phyloP scores from a whole-genome alignment of 2,113 vertebrate genomes.

The Tretioscincus oriximinensis region DNA sequence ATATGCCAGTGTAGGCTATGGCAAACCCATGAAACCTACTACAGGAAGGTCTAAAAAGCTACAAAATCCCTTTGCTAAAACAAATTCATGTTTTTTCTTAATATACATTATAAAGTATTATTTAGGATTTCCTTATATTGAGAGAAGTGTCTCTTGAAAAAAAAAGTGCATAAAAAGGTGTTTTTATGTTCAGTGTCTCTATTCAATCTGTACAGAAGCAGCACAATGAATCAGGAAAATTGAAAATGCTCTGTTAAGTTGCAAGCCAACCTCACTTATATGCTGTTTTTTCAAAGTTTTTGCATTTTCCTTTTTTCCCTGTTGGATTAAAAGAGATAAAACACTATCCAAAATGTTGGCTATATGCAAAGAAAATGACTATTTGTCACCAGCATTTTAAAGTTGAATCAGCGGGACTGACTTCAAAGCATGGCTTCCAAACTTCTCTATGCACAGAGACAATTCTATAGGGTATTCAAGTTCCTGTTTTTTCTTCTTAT shows the following conservation, averaged over 20 bases:
- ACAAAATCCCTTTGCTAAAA: too few species aligned
- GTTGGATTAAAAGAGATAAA: neutral
- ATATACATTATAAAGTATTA: neutral
- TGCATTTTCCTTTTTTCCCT: neutral
- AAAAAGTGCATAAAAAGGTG: conserved; percentile 22
- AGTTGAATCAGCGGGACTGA: neutral
- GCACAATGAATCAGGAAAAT: neutral
- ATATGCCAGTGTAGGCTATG: too few species aligned
- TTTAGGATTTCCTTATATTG: neutral
- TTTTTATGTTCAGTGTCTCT: neutral
- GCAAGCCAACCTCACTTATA: too few species aligned
- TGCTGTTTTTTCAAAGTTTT: neutral
- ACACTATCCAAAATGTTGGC: conserved; percentile 30
- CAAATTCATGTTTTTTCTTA: rapidly evolving
- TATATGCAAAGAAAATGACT: neutral
- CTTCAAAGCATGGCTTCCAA: neutral
- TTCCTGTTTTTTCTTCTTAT: neutral
- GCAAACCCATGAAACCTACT: too few species aligned
- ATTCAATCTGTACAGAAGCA: neutral
- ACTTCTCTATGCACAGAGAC: neutral
- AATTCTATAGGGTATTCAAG: neutral
- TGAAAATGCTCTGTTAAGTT: neutral
- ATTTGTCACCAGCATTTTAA: conserved; percentile 5
- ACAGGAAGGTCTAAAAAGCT: too few species aligned
- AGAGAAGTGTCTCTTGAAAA: conserved; percentile 37